phyloP scores from a whole-genome alignment of 2,888 invertebrate genomes.

The Cataglyphis altisquamis region DNA sequence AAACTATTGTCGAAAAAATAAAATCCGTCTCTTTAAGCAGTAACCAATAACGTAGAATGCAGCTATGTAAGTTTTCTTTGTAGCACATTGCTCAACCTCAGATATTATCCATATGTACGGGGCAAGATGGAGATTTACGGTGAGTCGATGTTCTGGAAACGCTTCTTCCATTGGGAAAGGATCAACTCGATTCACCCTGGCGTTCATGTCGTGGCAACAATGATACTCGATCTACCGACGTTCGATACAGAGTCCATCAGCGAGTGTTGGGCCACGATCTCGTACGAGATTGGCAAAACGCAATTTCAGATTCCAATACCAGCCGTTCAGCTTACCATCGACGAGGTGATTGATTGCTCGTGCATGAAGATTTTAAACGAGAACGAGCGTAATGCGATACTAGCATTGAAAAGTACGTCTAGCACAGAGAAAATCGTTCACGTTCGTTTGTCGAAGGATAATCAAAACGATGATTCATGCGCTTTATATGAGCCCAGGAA shows the following conservation, averaged over 20 bases:
- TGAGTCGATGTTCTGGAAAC: constrained; percentile 78
- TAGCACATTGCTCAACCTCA: constrained; percentile 75
- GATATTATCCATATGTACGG: constrained; percentile 71
- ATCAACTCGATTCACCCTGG: constrained; percentile 68
- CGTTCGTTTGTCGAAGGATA: constrained; percentile 60
- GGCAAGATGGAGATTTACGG: constrained; percentile 70
- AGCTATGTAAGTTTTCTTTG: constrained; percentile 51
- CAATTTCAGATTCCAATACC: constrained; percentile 78
- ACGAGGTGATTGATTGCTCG: constrained; percentile 69
- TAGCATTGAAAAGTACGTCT: constrained; percentile 78
- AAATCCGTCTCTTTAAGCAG: not conserved
- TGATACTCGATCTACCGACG: constrained; percentile 79
- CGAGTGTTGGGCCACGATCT: constrained; percentile 77
- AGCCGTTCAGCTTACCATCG: constrained; percentile 65
- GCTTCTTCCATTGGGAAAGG: constrained; percentile 71
- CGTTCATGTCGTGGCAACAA: constrained; percentile 72
- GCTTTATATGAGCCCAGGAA: not conserved
- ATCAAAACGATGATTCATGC: constrained; percentile 51
- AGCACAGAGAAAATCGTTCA: constrained; percentile 74
- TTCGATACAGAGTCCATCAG: constrained; percentile 70
- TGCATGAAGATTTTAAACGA: constrained; percentile 69
- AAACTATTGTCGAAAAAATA: not conserved
- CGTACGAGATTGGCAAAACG: constrained; percentile 76
- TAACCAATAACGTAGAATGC: not conserved
- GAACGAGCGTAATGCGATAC: constrained; percentile 56